Evolutionary conservation across 2,113 vertebrate species (phyloP).

Genomic region (Atlantisia rogersi): DNA sequence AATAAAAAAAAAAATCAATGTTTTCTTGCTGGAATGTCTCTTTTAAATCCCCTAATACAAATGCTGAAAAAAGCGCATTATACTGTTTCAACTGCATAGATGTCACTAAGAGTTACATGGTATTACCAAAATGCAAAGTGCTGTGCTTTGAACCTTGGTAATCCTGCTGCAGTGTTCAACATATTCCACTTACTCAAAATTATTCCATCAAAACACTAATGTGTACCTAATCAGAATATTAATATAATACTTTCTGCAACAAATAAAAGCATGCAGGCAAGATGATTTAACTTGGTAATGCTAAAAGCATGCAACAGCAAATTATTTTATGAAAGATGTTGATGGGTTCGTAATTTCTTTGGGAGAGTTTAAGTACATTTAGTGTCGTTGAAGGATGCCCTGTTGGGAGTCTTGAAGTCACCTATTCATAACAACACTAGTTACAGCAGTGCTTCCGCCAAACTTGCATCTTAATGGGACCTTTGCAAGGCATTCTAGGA

Average conservation of each 20-base stretch:
- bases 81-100: neutral
- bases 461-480: neutral
- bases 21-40: neutral
- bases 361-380: neutral
- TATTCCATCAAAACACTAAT: slow-evolving; percentile 23
- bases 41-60: slow-evolving; percentile 44
- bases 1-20: no score
- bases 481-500: neutral
- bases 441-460: neutral
- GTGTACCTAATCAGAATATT: slow-evolving; percentile 30
- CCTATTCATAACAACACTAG: neutral
- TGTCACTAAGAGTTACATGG: slow-evolving; percentile 37
- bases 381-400: neutral
- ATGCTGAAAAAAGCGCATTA: slow-evolving; percentile 32
- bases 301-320: neutral
- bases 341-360: neutral
- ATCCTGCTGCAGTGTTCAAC: slow-evolving; percentile 17
- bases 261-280: neutral
- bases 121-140: slow-evolving; percentile 52
- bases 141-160: slow-evolving; percentile 43
- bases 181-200: slow-evolving; percentile 33
- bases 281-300: neutral
- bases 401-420: neutral
- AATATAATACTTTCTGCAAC: neutral
- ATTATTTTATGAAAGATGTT: neutral